Percentiles rank a stretch among this genome's conserved stretches.
phyloP scores from a whole-genome alignment of 2,888 invertebrate species.

The Eretmocerus hayati region DNA sequence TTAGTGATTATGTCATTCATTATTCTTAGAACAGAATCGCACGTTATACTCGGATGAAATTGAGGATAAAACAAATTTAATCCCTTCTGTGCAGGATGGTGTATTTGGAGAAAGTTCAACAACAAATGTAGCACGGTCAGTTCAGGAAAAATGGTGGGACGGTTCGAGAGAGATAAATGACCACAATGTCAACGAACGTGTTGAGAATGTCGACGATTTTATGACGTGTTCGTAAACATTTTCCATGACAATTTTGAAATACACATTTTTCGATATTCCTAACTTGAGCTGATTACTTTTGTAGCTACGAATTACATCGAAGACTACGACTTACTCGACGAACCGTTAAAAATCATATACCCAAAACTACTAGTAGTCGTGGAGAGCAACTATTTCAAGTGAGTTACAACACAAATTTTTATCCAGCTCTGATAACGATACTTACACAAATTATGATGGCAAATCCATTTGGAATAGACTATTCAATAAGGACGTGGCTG shows the following conservation, averaged over 20 bases:
- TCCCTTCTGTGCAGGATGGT: too few species aligned
- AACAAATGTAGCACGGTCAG: constrained; percentile 7
- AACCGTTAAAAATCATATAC: constrained; percentile 5
- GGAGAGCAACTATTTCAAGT: constrained; percentile 7
- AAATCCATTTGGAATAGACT: too few species aligned
- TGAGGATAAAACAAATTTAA: too few species aligned
- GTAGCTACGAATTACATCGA: background rate
- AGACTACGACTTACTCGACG: background rate
- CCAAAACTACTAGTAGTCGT: constrained; percentile 6
- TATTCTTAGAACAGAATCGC: too few species aligned
- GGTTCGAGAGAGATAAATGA: background rate
- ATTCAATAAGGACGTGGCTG: background rate
- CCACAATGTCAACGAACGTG: background rate
- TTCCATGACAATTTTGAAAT: too few species aligned
- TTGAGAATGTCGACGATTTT: too few species aligned
- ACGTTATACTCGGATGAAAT: too few species aligned
- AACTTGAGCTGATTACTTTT: background rate
- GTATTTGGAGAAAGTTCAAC: constrained; percentile 10
- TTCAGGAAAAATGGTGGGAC: constrained; percentile 15
- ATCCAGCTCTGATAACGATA: too few species aligned
- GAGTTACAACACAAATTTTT: background rate
- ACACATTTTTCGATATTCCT: too few species aligned
- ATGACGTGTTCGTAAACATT: too few species aligned
- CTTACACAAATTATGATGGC: too few species aligned
- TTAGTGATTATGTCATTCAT: too few species aligned